Evolutionary conservation across 2,888 invertebrate species (phyloP).

Genomic region (Mellilla xanthometata): DNA sequence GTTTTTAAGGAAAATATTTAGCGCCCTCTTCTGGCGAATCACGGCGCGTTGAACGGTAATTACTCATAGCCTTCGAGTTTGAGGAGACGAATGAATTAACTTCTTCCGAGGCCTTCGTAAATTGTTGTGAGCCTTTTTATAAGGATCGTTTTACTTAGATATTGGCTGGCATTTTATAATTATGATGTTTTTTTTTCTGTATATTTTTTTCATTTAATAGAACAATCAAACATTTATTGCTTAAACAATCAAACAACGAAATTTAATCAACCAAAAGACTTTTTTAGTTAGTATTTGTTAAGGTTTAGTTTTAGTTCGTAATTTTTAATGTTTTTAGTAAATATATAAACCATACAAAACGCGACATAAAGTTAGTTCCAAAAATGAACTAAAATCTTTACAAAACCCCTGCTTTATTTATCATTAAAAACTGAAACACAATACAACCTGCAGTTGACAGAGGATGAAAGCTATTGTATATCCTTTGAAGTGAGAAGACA

Average conservation of each 20-base stretch:
- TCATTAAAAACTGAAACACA: slow-evolving; percentile 13
- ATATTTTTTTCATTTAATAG: too few relatives aligned
- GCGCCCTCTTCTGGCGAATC: slow-evolving; percentile 13
- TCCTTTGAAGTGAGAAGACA: slow-evolving; percentile 6
- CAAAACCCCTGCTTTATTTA: slow-evolving; percentile 11
- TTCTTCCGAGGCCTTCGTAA: slow-evolving; percentile 5
- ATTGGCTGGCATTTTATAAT: too few relatives aligned
- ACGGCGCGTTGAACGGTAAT: slow-evolving; percentile 14
- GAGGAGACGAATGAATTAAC: slow-evolving; percentile 13
- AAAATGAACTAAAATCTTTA: slow-evolving; percentile 1
- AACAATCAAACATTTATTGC: too few relatives aligned
- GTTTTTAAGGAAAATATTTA: slow-evolving; percentile 11
- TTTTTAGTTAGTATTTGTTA: too few relatives aligned
- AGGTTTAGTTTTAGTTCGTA: too few relatives aligned
- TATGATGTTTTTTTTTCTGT: too few relatives aligned
- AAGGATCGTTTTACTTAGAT: too few relatives aligned
- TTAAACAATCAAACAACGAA: too few relatives aligned
- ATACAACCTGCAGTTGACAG: slow-evolving; percentile 16
- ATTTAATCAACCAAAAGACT: too few relatives aligned
- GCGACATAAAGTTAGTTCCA: too few relatives aligned
- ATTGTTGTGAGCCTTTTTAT: neutral
- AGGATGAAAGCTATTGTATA: slow-evolving; percentile 17
- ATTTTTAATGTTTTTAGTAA: too few relatives aligned
- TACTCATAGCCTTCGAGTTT: slow-evolving; percentile 10
- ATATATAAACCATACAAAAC: too few relatives aligned